Conservation (phyloP, 1,140 invertebrate genomes). For the Thaumetopoea pityocampa region DNA sequence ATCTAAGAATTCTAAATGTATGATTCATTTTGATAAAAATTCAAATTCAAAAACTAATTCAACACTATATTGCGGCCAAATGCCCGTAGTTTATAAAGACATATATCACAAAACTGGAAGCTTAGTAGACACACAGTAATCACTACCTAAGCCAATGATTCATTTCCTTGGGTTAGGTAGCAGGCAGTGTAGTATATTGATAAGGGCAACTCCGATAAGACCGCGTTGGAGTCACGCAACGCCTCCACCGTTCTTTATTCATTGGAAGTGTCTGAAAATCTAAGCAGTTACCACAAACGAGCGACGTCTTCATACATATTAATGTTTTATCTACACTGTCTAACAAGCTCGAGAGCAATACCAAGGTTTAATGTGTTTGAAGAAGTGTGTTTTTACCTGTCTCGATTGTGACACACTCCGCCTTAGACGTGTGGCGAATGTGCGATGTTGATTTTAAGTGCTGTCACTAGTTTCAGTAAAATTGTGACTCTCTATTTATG, state of each 20-base stretch:
- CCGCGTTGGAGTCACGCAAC: neutral
- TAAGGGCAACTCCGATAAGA: conserved; percentile 5
- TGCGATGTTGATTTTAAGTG: too few relatives aligned
- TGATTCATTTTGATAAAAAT: too few relatives aligned
- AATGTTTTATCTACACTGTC: conserved; percentile 61
- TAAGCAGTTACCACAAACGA: conserved; percentile 33
- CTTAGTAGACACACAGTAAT: too few relatives aligned
- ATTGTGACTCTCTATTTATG: too few relatives aligned
- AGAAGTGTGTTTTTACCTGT: conserved; percentile 40
- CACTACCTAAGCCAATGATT: too few relatives aligned
- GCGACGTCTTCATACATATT: conserved; percentile 53
- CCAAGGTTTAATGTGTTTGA: conserved; percentile 48
- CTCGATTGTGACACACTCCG: conserved; percentile 34
- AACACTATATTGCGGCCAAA: too few relatives aligned
- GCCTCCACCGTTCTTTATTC: conserved; percentile 31
- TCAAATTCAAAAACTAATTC: too few relatives aligned
- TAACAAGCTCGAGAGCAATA: conserved; percentile 39
- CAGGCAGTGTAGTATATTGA: neutral
- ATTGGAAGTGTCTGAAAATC: conserved; percentile 34
- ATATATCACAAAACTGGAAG: too few relatives aligned
- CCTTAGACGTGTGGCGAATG: neutral
- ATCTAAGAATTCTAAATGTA: too few relatives aligned
- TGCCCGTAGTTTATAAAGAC: too few relatives aligned
- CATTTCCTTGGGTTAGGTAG: neutral
- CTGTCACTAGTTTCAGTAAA: too few relatives aligned